A percentile compares a stretch with the other conserved stretches of the same genome.
Evolutionary conservation across 2,797 vertebrate genomes (phyloP).

Genomic region (Onychomys leucogaster): DNA sequence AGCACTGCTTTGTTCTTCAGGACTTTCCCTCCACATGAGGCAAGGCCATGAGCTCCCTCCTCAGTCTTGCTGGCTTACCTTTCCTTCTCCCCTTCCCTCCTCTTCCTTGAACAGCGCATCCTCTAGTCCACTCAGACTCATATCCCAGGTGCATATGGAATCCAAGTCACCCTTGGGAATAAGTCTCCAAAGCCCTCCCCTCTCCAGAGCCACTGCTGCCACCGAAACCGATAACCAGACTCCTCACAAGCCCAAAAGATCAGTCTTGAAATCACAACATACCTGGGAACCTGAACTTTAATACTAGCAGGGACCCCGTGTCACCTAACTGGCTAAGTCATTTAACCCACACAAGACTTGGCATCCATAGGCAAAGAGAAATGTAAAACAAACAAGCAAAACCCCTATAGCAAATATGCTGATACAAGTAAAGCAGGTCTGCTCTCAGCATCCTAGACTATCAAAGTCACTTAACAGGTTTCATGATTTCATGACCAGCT

Average conservation of each 20-base stretch:
- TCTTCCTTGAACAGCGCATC: not conserved
- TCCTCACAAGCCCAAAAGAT: not conserved
- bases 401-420: not conserved
- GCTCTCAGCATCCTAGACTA: not conserved
- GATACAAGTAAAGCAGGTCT: not conserved
- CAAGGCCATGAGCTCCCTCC: not conserved
- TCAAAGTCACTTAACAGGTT: not conserved
- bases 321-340: not conserved
- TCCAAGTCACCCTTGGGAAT: not conserved
- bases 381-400: not conserved
- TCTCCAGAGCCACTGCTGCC: not conserved
- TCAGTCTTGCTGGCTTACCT: not conserved
- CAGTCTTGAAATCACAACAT: not conserved
- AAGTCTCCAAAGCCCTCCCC: not conserved
- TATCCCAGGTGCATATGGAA: not conserved
- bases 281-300: not conserved
- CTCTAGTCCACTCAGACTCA: not conserved
- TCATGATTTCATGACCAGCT: not conserved
- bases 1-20: not conserved
- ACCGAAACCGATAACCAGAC: not conserved
- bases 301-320: not conserved
- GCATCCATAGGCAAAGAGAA: not conserved
- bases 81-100: not conserved
- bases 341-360: not conserved
- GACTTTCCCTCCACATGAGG: conserved; percentile 1